Conservation (phyloP, 2,888 invertebrate genomes). For the Megaustenia siamemsis region DNA sequence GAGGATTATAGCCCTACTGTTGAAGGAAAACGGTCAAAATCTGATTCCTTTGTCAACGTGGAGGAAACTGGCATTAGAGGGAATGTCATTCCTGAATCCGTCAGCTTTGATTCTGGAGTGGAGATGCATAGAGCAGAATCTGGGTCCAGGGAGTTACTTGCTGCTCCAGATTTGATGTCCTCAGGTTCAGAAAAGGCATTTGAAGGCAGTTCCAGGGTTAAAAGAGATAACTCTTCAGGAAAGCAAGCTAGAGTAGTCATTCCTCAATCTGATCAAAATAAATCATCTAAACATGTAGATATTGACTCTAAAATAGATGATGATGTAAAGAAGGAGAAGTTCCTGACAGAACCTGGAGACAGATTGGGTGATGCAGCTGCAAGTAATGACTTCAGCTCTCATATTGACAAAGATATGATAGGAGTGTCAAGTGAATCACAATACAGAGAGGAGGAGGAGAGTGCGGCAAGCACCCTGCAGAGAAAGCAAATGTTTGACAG, state of each 20-base stretch:
- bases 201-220: neutral
- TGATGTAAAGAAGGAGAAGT: neutral
- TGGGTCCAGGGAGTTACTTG: conserved; percentile 17
- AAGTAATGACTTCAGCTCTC: neutral
- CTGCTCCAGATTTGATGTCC: neutral
- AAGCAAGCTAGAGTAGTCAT: too few relatives aligned
- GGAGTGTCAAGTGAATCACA: neutral
- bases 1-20: conserved; percentile 50
- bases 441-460: neutral
- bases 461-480: conserved; percentile 36
- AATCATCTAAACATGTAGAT: neutral
- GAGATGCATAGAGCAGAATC: conserved; percentile 43
- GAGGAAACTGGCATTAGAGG: neutral
- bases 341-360: conserved; percentile 16
- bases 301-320: neutral
- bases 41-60: neutral
- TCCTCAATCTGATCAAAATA: neutral
- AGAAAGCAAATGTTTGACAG: conserved; percentile 53
- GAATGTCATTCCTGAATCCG: conserved; percentile 43
- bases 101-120: conserved; percentile 52
- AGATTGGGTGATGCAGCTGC: conserved; percentile 42
- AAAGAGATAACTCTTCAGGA: neutral
- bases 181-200: conserved; percentile 14
- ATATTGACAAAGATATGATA: neutral
- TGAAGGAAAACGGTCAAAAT: neutral